Evolutionary conservation across 1,140 invertebrate genomes (phyloP).

Genomic region (Microplitis mediator): DNA sequence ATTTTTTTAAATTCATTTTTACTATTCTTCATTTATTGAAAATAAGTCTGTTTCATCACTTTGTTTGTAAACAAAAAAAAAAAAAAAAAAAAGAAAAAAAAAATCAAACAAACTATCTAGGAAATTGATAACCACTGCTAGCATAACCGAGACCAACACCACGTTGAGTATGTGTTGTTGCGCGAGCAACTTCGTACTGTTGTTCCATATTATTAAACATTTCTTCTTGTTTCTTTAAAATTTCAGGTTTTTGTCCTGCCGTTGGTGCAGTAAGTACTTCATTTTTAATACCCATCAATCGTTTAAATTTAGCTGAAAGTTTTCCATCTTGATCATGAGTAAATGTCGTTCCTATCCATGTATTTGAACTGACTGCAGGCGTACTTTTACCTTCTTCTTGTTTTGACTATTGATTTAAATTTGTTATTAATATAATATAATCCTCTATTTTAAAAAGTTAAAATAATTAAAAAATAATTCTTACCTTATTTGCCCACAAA

Average conservation of each 20-base stretch:
- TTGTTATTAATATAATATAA: not conserved
- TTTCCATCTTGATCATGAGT: constrained; percentile 88
- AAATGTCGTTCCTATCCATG: constrained; percentile 85
- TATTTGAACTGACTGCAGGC: constrained; percentile 57
- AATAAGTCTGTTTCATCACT: not conserved
- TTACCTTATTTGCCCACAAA: constrained; percentile 80
- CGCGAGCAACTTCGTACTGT: constrained; percentile 92
- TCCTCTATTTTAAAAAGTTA: not conserved
- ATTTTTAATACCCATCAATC: constrained; percentile 92
- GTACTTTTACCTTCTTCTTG: constrained; percentile 48
- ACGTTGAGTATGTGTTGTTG: constrained; percentile 91
- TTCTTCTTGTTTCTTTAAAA: constrained; percentile 84
- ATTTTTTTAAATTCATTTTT: constrained; percentile 5
- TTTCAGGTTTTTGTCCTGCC: constrained; percentile 62
- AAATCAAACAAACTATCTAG: constrained; percentile 47
- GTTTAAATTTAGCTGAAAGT: constrained; percentile 92
- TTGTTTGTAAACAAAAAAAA: not conserved
- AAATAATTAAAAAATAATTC: constrained; percentile 12
- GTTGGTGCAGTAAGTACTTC: constrained; percentile 53
- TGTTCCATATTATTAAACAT: constrained; percentile 91
- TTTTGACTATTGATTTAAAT: constrained; percentile 39
- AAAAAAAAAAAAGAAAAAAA: not conserved
- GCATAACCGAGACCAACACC: constrained; percentile 88
- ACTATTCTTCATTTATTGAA: not conserved
- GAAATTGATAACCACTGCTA: constrained; percentile 58